Evolutionary conservation across 2,797 vertebrate genomes (phyloP).

Genomic region (Phalanger gymnotis): DNA sequence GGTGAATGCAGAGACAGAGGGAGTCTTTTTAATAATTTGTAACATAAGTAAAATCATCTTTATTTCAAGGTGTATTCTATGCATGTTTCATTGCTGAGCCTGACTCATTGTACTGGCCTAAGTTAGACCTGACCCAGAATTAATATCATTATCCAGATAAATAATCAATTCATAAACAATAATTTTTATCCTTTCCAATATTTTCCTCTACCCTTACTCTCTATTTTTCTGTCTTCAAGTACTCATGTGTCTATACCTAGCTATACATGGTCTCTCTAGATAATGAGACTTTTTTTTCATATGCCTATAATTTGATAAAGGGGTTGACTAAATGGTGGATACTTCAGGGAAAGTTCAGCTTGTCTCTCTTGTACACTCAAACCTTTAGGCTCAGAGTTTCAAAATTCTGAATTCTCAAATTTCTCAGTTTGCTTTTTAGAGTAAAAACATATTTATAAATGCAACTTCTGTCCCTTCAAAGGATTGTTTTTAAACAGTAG

Average conservation of each 20-base stretch:
- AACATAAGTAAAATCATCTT: background rate
- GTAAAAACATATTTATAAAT: constrained; percentile 59
- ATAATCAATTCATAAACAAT: background rate
- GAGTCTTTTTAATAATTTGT: background rate
- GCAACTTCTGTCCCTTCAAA: constrained; percentile 60
- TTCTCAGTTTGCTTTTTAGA: constrained; percentile 16
- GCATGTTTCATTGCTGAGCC: background rate
- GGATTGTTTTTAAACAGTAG: constrained; percentile 47
- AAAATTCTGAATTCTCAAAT: background rate
- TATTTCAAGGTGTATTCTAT: background rate
- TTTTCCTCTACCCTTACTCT: background rate
- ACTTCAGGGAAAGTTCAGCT: background rate
- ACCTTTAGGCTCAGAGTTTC: background rate
- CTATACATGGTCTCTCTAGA: background rate
- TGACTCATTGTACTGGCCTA: background rate
- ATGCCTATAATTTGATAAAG: background rate
- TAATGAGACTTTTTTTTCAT: constrained; percentile 5
- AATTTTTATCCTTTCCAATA: constrained; percentile 16
- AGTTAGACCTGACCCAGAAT: background rate
- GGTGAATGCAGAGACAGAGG: background rate
- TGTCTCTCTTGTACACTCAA: no score
- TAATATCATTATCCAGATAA: background rate
- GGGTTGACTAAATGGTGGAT: background rate
- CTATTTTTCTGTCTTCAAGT: constrained; percentile 20
- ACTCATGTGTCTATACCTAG: background rate